phyloP scores from a whole-genome alignment of 2,888 invertebrate species.

The Protodeltote pygarga region DNA sequence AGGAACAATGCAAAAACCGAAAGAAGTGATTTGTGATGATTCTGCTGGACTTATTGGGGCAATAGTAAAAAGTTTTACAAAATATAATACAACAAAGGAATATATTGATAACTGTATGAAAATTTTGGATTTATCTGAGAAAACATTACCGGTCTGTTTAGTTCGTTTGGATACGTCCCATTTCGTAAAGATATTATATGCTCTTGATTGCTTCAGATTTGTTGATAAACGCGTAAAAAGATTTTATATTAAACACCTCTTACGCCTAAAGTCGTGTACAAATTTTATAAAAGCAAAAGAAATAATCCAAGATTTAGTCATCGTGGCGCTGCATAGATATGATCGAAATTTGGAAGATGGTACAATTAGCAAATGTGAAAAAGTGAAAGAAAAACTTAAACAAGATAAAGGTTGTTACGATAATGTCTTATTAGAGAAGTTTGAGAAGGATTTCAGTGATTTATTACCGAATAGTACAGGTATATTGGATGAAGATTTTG shows the following conservation, averaged over 20 bases:
- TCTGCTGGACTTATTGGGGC: background rate
- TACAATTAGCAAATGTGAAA: background rate
- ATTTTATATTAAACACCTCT: background rate
- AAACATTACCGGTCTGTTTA: background rate
- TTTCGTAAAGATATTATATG: background rate
- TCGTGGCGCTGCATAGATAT: background rate
- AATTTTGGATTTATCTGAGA: background rate
- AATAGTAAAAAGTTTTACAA: constrained; percentile 1
- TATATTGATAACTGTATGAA: background rate
- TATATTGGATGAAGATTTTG: background rate
- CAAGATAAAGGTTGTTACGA: background rate
- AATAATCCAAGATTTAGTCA: background rate
- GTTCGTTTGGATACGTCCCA: constrained; percentile 1
- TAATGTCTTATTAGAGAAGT: background rate
- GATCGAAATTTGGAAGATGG: constrained; percentile 2
- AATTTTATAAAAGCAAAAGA: background rate
- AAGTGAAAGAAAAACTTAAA: background rate
- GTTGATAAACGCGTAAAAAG: background rate
- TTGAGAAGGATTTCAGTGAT: background rate
- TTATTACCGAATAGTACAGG: background rate
- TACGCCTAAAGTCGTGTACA: background rate
- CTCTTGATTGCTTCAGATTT: constrained; percentile 1
- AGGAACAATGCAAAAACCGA: background rate
- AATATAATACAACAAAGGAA: background rate
- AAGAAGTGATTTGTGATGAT: background rate